phyloP scores from a whole-genome alignment of 2,888 invertebrate genomes.

The Papilio demoleus region DNA sequence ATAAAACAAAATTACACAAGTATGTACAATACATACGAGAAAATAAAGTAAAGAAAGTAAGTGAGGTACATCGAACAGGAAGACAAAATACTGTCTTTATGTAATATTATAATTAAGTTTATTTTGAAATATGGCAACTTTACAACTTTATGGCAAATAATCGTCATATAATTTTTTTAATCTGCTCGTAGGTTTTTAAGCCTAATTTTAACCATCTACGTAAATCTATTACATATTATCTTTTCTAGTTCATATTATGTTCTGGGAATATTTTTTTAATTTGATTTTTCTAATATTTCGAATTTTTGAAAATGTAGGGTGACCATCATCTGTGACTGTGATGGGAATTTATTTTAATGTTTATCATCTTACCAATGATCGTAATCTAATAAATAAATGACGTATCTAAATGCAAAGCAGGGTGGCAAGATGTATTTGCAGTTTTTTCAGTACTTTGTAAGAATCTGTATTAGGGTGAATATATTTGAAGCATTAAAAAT shows the following conservation, averaged over 20 bases:
- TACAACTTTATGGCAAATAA: constrained; percentile 77
- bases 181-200: neutral
- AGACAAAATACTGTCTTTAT: constrained; percentile 58
- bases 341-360: neutral
- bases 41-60: constrained; percentile 63
- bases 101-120: constrained; percentile 54
- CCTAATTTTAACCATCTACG: constrained; percentile 3
- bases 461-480: too few species aligned
- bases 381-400: constrained; percentile 19
- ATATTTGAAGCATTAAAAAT: too few species aligned
- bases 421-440: constrained; percentile 64
- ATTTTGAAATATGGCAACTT: constrained; percentile 76
- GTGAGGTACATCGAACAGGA: constrained; percentile 69
- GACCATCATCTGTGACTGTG: neutral
- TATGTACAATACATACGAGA: constrained; percentile 54
- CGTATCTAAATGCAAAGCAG: constrained; percentile 68
- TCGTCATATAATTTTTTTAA: constrained; percentile 48
- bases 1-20: constrained; percentile 51
- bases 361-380: neutral
- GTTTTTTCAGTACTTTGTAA: neutral
- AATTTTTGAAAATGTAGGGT: neutral
- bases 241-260: too few species aligned
- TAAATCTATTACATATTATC: too few species aligned
- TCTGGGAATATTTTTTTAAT: neutral
- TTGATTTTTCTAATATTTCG: neutral